phyloP scores from a whole-genome alignment of 2,797 vertebrate genomes.

The Enteromius trimaculatus region DNA sequence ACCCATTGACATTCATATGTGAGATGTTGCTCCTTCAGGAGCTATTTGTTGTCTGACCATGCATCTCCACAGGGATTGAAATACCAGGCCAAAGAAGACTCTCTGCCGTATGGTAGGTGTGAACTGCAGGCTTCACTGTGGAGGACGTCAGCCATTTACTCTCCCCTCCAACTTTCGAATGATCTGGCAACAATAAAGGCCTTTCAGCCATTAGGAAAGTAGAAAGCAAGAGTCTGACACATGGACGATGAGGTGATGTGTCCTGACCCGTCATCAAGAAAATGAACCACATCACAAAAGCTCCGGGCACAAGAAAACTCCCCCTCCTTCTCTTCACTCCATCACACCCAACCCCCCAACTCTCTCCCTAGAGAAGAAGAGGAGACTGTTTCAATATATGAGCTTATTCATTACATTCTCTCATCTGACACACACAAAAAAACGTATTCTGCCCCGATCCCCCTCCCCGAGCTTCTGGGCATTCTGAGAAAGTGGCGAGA shows the following conservation, averaged over 20 bases:
- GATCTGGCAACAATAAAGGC: conserved; percentile 53
- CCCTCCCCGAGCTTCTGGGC: conserved; percentile 48
- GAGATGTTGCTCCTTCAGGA: conserved; percentile 32
- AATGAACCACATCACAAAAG: conserved; percentile 60
- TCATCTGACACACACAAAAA: conserved; percentile 52
- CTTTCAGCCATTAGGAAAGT: conserved; percentile 51
- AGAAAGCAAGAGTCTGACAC: conserved; percentile 39
- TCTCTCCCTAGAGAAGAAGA: conserved; percentile 44
- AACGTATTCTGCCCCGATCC: conserved; percentile 49
- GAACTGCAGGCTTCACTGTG: conserved; percentile 52
- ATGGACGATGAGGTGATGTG: conserved; percentile 59
- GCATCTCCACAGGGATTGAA: conserved; percentile 38
- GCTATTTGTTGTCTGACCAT: conserved; percentile 52
- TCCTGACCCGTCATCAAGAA: conserved; percentile 56
- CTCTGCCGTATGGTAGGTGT: conserved; percentile 44
- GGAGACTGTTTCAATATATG: conserved; percentile 53
- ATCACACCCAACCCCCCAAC: conserved; percentile 30
- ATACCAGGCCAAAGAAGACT: conserved; percentile 36
- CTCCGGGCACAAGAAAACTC: conserved; percentile 43
- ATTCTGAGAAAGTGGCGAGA: conserved; percentile 55
- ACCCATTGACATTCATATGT: conserved; percentile 56
- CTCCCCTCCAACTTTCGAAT: conserved; percentile 42
- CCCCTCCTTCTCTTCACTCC: conserved; percentile 18
- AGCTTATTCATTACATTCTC: conserved; percentile 56
- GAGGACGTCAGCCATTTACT: conserved; percentile 43